A percentile compares a stretch with the other conserved stretches of the same genome.
phyloP scores from a whole-genome alignment of 2,888 invertebrate species.

The Microchrysa polita region DNA sequence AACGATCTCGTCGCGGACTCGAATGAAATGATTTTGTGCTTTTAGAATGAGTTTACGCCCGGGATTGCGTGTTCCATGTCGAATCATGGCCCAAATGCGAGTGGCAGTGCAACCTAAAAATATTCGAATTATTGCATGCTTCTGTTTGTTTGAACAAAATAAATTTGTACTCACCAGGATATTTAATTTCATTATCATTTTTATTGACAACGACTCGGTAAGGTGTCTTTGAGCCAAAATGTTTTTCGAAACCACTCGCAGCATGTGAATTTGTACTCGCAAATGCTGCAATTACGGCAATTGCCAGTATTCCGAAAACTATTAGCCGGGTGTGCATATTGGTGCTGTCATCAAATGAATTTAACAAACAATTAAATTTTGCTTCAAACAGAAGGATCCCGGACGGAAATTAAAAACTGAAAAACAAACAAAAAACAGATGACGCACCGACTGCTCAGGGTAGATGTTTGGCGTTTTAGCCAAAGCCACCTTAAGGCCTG shows the following conservation, averaged over 20 bases:
- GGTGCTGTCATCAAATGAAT: too few species aligned
- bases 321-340: too few species aligned
- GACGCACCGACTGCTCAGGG: too few species aligned
- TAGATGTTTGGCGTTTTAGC: too few species aligned
- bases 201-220: slow-evolving; percentile 76
- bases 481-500: too few species aligned
- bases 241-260: slow-evolving; percentile 63
- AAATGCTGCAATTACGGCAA: neutral
- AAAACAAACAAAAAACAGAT: too few species aligned
- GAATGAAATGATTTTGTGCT: slow-evolving; percentile 67
- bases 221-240: slow-evolving; percentile 76
- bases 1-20: slow-evolving; percentile 68
- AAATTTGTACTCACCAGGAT: slow-evolving; percentile 66
- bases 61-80: slow-evolving; percentile 84
- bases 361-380: too few species aligned
- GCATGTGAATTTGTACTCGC: neutral
- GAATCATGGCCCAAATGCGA: slow-evolving; percentile 78
- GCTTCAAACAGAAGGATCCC: too few species aligned
- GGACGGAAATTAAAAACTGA: too few species aligned
- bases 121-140: neutral
- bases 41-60: slow-evolving; percentile 68
- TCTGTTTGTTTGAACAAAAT: too few species aligned
- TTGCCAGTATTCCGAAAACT: too few species aligned
- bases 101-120: slow-evolving; percentile 69
- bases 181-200: slow-evolving; percentile 69